These are phyloP conservation scores for Ciconia boyciana DNA, from an alignment of 2,113 vertebrate genomes.

Conservation along the genomic window DNA sequence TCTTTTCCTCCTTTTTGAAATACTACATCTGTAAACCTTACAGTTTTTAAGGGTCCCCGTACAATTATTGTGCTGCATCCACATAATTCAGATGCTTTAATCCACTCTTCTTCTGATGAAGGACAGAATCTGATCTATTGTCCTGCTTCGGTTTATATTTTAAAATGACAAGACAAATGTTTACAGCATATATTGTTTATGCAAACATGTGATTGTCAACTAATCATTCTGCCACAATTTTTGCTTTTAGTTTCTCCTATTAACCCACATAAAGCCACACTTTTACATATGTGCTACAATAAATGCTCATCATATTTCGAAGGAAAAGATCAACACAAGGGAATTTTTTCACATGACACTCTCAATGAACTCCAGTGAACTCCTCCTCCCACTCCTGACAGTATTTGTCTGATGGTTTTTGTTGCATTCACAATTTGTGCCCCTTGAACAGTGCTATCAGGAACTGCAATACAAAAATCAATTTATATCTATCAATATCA, in stretches of 20 bases:
- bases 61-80: neutral
- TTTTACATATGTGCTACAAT: neutral
- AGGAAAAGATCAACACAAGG: neutral
- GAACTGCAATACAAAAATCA: constrained; percentile 18
- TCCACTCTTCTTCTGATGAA: neutral
- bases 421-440: neutral
- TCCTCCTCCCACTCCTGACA: constrained; percentile 3
- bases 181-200: neutral
- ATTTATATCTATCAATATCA: neutral
- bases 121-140: neutral
- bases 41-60: neutral
- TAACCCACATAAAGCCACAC: neutral
- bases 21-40: neutral
- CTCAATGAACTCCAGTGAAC: constrained; percentile 35
- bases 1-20: neutral
- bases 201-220: neutral
- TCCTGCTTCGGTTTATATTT: neutral
- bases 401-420: neutral
- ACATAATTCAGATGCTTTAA: neutral
- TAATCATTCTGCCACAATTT: neutral
- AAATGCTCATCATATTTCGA: neutral
- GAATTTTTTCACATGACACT: constrained; percentile 18
- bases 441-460: neutral
- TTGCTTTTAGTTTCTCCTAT: neutral
- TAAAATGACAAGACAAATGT: neutral